Base-by-base conservation (phyloP, 1,140 invertebrate species). In the Panulirus ornatus region DNA sequence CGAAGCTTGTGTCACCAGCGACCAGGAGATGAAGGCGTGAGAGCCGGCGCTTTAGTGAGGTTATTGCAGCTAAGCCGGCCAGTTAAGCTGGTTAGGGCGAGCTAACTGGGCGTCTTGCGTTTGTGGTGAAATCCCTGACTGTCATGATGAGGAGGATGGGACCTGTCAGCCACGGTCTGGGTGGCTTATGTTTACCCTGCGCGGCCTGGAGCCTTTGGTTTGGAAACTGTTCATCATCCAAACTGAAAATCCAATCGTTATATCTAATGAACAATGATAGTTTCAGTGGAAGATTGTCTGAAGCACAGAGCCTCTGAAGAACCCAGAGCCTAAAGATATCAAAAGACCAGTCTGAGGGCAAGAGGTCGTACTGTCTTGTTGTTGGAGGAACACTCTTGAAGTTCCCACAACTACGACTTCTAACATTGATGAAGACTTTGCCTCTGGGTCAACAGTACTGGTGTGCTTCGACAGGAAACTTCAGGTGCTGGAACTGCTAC, bases 41-140 rank as follows among this genome's bases (percentile, higher is more conserved):
- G n/a, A 66, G 58, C 58, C 58, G 58, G 58, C 58, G 58, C 58
- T 66, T 66, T 66, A 66, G 58, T 66, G 22, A 30, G 58, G 58
- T 66, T 66, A 66, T 66, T 66, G 58, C 58, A 66, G 58, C 58
- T 27, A 66, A 66, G 58, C 58, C 58, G 58, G 58, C 58, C 58
- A 30, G 58, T 66, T 66, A 66, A 9, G 58, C n/a, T 66, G n/a
- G 58, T 66, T 66, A 66, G 58, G 30, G 58, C 3, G 5, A 27
- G 58, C n/a, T 11, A 66, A 27, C 22, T 66, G 58, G 58, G 58
- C 58, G 58, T 66, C 58, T 66, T 5, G 51, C 22, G 51, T 8
- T 2, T 11, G 5, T 58, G 54, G 19, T 58, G 54, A 58, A 58
- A n/a, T n/a, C n/a, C 54, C 54, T 30, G n/a, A 66, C 0, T 2